Base-by-base conservation (phyloP, 1,140 invertebrate genomes). In the Conopomorpha cramerella region DNA sequence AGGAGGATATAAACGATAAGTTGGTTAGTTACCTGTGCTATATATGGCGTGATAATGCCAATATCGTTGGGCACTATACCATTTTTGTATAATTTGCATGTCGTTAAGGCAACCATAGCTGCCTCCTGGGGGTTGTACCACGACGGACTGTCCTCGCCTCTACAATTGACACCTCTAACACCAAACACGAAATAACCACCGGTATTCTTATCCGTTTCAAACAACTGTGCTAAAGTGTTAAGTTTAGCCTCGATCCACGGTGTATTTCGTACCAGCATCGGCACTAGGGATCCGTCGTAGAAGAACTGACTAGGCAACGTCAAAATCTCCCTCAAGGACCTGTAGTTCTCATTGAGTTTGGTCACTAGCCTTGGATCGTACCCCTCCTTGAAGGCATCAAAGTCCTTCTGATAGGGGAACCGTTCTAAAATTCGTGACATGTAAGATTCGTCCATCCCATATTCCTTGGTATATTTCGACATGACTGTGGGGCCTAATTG, bases 1-100 rank as follows among this genome's bases (percentile, higher is more conserved):
- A n/a, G n/a, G n/a, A n/a, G n/a, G n/a, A n/a, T n/a, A n/a, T n/a
- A n/a, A n/a, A n/a, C n/a, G n/a, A n/a, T n/a, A n/a, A n/a, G n/a
- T n/a, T n/a, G n/a, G n/a, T n/a, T n/a, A n/a, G n/a, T n/a, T n/a
- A 92, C 92, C 82, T 98, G 96, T 66, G 92, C 92, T 38, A 86
- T 72, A 67, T 99, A 99, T 0, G 95, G 95, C 3, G 94, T 91
- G 35, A 99, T 92, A 41, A 99, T 88, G 3, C 95, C 95, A 59
- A 98, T 90, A 54, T 95, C 86, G 32, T 86, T 72, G 30, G 82
- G 63, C 2, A 45, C 56, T 7, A 95, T 42, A 16, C 86, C 82
- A 29, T 74, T 66, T 30, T 84, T 82, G 56, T 86, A 90, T 0
- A 93, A 55, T 32, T 78, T 77, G 26, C 82, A 71, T 8, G 84